Base-by-base conservation (phyloP, 2,797 vertebrate genomes). In the Poecilia picta region DNA sequence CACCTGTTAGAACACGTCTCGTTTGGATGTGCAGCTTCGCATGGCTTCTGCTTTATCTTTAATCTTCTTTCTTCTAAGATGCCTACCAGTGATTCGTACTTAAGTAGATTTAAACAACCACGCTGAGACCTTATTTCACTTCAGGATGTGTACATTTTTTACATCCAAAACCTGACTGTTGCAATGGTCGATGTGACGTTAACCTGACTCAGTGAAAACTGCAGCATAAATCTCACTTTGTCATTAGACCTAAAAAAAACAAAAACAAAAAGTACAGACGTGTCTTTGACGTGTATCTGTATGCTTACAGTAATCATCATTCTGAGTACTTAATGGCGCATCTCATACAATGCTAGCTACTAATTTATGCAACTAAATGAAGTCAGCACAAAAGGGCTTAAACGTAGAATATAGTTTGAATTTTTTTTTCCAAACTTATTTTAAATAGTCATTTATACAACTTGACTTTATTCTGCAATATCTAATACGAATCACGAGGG, bases 1-100 rank as follows among this genome's bases (percentile, higher is more conserved):
- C 75, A 74, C 90, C 79, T 86, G 89, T 89, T 82, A 62, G 64
- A 51, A 88, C 93, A 88, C 13, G 92, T 88, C 79, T 81, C 59
- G 59, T 85, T 83, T 36, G 76, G 23, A 79, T 77, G 78, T 83
- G 83, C 88, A 83, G 83, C 75, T 23, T 82, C 73, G 72, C 15
- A 18, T 77, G 82, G 81, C 66, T 49, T 51, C 53, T 16, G 33
- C 71, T 81, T 55, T 53, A 12, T 72, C 73, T 86, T 85, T 75
- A 23, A 62, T 73, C 36, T 68, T 84, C 1, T 39, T 84, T 84
- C 82, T 55, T 76, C 41, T 0, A 71, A 85, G 8, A 76, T 74
- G 49, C 36, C 43, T 49, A 74, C 79, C 66, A 53, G 1, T n/a
- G 2, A 70, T 62, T 45, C 45, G 62, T 55, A 25, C 57, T 78